Evolutionary conservation across 2,888 invertebrate genomes (phyloP).

Genomic region (Pristionchus japonicus): DNA sequence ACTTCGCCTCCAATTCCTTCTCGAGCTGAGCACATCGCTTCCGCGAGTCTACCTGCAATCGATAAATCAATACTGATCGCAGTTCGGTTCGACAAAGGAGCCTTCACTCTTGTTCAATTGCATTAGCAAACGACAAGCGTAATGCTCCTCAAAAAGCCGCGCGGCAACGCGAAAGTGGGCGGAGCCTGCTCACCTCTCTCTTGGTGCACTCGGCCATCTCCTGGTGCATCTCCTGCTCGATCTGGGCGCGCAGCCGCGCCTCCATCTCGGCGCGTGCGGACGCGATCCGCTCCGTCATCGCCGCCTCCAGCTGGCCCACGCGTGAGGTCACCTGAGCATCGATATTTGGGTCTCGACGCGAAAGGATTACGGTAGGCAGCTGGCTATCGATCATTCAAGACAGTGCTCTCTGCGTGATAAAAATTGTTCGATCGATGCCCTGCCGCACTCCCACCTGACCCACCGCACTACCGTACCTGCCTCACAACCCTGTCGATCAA

Average conservation of each 20-base stretch:
- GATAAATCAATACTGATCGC: neutral
- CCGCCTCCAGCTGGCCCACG: slow-evolving; percentile 57
- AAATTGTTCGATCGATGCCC: no score
- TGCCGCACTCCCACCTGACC: neutral
- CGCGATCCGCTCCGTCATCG: slow-evolving; percentile 60
- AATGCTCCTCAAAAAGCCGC: no score
- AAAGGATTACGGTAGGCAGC: neutral
- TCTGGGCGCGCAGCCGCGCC: slow-evolving; percentile 67
- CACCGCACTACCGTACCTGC: slow-evolving; percentile 54
- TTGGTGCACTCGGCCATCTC: slow-evolving; percentile 76
- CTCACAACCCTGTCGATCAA: slow-evolving; percentile 66
- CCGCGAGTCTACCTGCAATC: slow-evolving; percentile 59
- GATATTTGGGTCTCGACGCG: neutral
- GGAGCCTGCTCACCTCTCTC: slow-evolving; percentile 63
- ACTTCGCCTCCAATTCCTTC: slow-evolving; percentile 60
- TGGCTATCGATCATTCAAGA: neutral
- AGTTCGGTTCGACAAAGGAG: no score
- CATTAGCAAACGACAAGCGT: no score
- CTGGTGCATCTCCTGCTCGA: slow-evolving; percentile 68
- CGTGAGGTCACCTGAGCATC: slow-evolving; percentile 55
- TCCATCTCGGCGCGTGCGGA: slow-evolving; percentile 63
- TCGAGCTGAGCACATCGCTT: slow-evolving; percentile 65
- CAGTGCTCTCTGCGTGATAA: no score
- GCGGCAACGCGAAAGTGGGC: neutral
- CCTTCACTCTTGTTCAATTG: no score